These are phyloP conservation scores for Lasioglossum pauxillum DNA, from an alignment of 2,888 invertebrate genomes.

Conservation along the genomic window DNA sequence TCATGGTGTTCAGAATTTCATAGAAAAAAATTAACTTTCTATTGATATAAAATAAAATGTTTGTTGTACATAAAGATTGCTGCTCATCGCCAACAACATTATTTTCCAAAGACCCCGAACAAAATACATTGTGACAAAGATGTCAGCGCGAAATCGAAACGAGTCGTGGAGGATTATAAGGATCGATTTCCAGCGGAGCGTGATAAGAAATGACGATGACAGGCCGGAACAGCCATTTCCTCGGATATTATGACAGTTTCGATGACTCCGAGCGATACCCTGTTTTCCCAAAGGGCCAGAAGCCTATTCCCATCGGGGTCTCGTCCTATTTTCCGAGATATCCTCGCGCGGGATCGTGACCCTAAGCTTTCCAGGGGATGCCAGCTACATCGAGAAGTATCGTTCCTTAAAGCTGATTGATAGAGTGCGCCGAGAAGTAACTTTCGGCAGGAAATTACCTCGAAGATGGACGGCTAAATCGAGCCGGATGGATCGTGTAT, in stretches of 20 bases:
- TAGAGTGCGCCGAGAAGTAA: constrained; percentile 22
- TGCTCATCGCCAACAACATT: too few relatives aligned
- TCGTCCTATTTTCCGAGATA: constrained; percentile 21
- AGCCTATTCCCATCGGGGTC: background rate
- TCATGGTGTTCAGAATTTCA: too few relatives aligned
- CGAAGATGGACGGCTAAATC: constrained; percentile 17
- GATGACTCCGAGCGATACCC: constrained; percentile 33
- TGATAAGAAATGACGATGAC: background rate
- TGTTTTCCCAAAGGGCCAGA: background rate
- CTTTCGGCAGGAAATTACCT: constrained; percentile 48
- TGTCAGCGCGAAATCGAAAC: background rate
- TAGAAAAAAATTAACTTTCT: too few relatives aligned
- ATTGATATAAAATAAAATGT: too few relatives aligned
- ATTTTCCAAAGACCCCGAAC: too few relatives aligned
- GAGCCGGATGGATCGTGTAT: constrained; percentile 27
- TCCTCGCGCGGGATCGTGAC: background rate
- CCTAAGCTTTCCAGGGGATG: constrained; percentile 17
- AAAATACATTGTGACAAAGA: too few relatives aligned
- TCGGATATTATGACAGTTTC: constrained; percentile 9
- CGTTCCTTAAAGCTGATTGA: constrained; percentile 44
- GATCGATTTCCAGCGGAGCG: background rate
- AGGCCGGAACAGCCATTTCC: constrained; percentile 8
- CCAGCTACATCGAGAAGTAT: background rate
- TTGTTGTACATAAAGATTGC: too few relatives aligned
- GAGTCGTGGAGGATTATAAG: background rate